phyloP scores from a whole-genome alignment of 1,140 invertebrate genomes.

The Papilio aristodemus region DNA sequence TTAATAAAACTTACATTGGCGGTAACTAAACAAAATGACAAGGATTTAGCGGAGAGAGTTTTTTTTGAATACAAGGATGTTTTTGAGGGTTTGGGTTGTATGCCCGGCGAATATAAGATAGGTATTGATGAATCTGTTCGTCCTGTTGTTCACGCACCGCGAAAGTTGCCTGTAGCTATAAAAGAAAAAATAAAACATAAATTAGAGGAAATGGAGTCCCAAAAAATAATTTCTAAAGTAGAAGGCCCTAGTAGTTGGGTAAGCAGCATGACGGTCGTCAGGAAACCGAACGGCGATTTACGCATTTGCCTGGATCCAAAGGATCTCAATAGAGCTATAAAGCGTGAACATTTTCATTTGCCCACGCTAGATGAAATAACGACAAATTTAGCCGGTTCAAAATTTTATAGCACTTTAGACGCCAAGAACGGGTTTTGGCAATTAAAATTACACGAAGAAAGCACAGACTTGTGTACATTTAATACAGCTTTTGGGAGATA shows the following conservation, averaged over 20 bases:
- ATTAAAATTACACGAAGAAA: constrained; percentile 35
- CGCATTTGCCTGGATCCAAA: constrained; percentile 78
- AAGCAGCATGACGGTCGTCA: constrained; percentile 45
- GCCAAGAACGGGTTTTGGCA: constrained; percentile 62
- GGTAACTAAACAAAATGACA: constrained; percentile 1
- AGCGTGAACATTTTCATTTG: constrained; percentile 63
- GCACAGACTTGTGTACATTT: constrained; percentile 28
- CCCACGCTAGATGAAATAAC: constrained; percentile 71
- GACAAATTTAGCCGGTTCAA: constrained; percentile 56
- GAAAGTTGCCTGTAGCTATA: constrained; percentile 39
- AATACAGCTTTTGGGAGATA: constrained; percentile 33
- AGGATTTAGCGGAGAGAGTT: constrained; percentile 14
- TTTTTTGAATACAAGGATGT: constrained; percentile 34
- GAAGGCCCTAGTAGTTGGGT: constrained; percentile 73
- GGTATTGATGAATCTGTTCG: constrained; percentile 24
- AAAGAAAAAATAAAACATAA: constrained; percentile 37
- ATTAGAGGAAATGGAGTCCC: constrained; percentile 34
- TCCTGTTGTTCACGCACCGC: constrained; percentile 36
- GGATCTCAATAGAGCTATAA: constrained; percentile 75
- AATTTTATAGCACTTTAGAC: constrained; percentile 75
- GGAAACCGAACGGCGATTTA: constrained; percentile 41
- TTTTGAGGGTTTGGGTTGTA: constrained; percentile 40
- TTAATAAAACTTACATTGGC: constrained; percentile 34
- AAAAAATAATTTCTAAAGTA: constrained; percentile 38
- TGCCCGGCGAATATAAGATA: constrained; percentile 40